Evolutionary conservation across 2,113 vertebrate genomes (phyloP), one percentile per base, ranked within the genome.

Genomic region (Telmatochromis sp.): DNA sequence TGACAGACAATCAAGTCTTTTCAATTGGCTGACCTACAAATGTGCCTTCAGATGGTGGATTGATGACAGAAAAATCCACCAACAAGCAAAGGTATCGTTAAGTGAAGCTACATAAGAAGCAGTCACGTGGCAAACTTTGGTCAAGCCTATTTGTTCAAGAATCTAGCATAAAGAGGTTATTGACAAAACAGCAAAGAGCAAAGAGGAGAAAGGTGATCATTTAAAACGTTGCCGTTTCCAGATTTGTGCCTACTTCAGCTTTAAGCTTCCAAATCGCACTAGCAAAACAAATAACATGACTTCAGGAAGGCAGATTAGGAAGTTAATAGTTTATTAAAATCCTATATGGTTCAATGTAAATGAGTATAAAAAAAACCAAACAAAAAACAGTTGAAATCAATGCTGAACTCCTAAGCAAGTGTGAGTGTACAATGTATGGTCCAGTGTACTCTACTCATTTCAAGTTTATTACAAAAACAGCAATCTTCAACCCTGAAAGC

Each of bases 361-460:
- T 84, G 85, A 87, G 53, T 89, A 89, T 83, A n/a, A 35, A 63
- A 60, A 12, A 63, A 11, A 2, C 1, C 47, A 33, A 60, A 94
- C 47, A 84, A 91, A 17, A 89, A 86, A 84, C 60, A 53, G 63
- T 65, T 88, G 83, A 95, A 94, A 92, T 91, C 83, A 93, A 94
- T 80, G 92, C 81, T 3, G 90, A 94, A 91, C 90, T 93, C 85
- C 91, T 91, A 95, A 93, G 94, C 94, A 89, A 90, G 89, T 91
- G 81, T 92, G 93, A 91, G 91, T 92, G 94, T 95, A 94, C 91
- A 94, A 93, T 50, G 89, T 78, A 60, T 89, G 93, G 87, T 95
- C 95, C 95, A 96, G 95, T 96, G 95, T 95, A 95, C 94, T 90
- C 89, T 93, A 95, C 95, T 93, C 91, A 86, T 93, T 96, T 96